Evolutionary conservation across 2,797 vertebrate species (phyloP), one percentile per base, ranked within the genome.

Genomic region (Etheostoma nigrum): DNA sequence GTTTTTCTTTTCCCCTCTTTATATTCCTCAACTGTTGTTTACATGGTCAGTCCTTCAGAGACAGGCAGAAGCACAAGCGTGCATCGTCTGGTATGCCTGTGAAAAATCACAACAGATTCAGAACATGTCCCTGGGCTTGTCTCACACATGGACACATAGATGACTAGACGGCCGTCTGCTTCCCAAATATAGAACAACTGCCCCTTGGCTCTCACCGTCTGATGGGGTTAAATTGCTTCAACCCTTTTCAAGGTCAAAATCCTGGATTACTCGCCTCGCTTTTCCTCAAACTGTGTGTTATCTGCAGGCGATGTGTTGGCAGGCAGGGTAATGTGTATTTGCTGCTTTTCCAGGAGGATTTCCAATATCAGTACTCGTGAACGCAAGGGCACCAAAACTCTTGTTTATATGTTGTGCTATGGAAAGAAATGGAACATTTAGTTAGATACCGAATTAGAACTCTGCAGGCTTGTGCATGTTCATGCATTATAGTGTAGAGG

Each of bases 171-270:
- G 59, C 57, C 45, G 54, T 80, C 62, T 49, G 69, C 53, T 67
- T 80, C 67, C 81, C 82, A 86, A 76, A 88, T 82, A 83, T 90
- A 86, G 85, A 88, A 82, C 79, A 64, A 53, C 79, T 86, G 85
- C 86, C 87, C 90, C 79, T 64, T 23, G 36, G 77, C 82, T 88
- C 73, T 80, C 52, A 11, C 71, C 4, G 27, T 76, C 61, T 82
- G 86, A 89, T 68, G 72, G 82, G 90, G 84, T 90, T 81, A 84
- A 91, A 90, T 89, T 86, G 79, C 72, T 84, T 80, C 57, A 47
- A 73, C 82, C 74, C 69, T 19, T 83, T 44, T 84, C 84, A 90
- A 92, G 87, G 88, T 86, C 87, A 90, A 45, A 72, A 33, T 53
- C 15, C 30, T 33, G 68, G 62, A 77, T 86, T 78, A 45, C 49